Percentiles rank a stretch among this genome's conserved stretches.
phyloP scores from a whole-genome alignment of 2,113 vertebrate genomes.

The Mesitornis unicolor region DNA sequence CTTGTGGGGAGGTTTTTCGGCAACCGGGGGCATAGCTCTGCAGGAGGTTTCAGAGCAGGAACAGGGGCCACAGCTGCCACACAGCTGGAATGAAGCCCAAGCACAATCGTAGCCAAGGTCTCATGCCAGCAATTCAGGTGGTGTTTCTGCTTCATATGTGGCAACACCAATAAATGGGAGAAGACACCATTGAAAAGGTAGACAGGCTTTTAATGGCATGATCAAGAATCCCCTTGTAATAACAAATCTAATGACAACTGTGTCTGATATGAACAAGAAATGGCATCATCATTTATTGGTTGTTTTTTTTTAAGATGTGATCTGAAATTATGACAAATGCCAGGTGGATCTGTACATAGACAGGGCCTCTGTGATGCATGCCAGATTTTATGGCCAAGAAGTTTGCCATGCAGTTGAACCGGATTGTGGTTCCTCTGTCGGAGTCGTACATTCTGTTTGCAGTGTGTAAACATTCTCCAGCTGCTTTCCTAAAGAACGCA shows the following conservation, averaged over 20 bases:
- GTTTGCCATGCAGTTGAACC: slow-evolving; percentile 69
- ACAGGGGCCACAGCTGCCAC: not conserved
- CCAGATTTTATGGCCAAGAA: slow-evolving; percentile 65
- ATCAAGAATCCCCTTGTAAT: slow-evolving; percentile 75
- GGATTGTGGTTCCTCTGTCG: slow-evolving; percentile 4
- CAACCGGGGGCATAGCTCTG: not conserved
- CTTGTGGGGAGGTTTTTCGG: not conserved
- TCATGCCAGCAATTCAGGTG: not conserved
- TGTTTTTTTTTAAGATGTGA: slow-evolving; percentile 11
- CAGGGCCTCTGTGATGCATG: slow-evolving; percentile 67
- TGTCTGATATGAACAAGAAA: slow-evolving; percentile 65
- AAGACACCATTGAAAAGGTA: slow-evolving; percentile 71
- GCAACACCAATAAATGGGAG: slow-evolving; percentile 18
- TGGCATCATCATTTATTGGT: not conserved
- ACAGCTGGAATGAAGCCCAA: not conserved
- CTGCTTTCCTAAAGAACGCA: slow-evolving; percentile 65
- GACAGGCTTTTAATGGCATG: slow-evolving; percentile 81
- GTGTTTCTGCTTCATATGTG: not conserved
- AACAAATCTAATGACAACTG: slow-evolving; percentile 73
- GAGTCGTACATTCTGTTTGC: slow-evolving; percentile 79
- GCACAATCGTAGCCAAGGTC: not conserved
- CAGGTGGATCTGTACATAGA: slow-evolving; percentile 62
- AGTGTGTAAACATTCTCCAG: slow-evolving; percentile 80
- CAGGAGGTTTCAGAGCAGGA: not conserved
- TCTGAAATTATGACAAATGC: slow-evolving; percentile 48